Percentiles rank a stretch among this genome's conserved stretches.
Conservation (phyloP, 2,113 vertebrate genomes). For the Oxyura jamaicensis region DNA sequence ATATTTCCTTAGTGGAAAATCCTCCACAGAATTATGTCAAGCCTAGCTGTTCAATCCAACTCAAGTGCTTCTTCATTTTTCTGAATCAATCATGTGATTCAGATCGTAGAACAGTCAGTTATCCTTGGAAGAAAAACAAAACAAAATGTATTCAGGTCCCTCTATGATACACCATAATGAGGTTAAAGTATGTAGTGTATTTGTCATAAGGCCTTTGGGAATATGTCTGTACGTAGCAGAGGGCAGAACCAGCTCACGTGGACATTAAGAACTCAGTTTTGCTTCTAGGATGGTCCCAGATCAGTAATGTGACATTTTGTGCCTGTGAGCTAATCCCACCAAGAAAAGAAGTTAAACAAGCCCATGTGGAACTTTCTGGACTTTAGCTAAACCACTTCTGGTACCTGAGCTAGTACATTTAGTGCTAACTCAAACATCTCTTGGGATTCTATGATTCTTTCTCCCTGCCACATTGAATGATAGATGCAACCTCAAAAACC, state of each 20-base stretch:
- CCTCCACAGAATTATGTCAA: not conserved
- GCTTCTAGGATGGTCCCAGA: not conserved
- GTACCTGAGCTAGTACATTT: not conserved
- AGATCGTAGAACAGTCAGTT: not conserved
- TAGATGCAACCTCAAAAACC: not conserved
- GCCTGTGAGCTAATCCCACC: not conserved
- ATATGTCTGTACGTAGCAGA: not conserved
- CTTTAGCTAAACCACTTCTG: not conserved
- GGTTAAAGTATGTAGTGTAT: not conserved
- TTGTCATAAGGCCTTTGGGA: not conserved
- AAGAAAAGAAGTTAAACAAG: not conserved
- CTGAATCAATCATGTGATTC: not conserved
- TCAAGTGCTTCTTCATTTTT: not conserved
- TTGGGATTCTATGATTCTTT: not conserved
- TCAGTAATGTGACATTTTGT: not conserved
- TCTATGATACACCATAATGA: not conserved
- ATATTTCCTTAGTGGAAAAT: not conserved
- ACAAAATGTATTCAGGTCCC: not conserved
- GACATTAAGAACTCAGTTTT: not conserved
- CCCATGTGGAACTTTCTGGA: accelerated
- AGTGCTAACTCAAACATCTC: not conserved
- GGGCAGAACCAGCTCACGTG: not conserved
- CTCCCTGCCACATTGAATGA: not conserved
- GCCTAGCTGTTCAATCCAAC: not conserved
- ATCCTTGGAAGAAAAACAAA: not conserved